Percentiles rank a stretch among this genome's conserved stretches.
Evolutionary conservation across 2,113 vertebrate species (phyloP).

Genomic region (Nerophis lumbriciformis): DNA sequence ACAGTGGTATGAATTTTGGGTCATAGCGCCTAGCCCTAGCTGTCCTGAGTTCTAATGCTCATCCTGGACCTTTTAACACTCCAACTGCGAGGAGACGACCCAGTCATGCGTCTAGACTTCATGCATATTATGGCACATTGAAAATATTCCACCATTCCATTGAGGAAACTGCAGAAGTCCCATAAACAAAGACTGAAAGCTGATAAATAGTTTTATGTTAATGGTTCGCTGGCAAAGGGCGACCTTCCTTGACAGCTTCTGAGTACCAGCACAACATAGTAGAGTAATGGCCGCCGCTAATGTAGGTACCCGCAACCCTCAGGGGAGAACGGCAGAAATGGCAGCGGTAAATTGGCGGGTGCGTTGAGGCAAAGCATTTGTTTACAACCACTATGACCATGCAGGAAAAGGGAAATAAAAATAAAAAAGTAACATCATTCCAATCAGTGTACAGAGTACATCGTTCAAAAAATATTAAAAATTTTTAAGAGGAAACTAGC

Average conservation of each 20-base stretch:
- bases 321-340: conserved; percentile 3
- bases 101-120: too few species aligned
- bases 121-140: too few species aligned
- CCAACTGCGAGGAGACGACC: too few species aligned
- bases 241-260: conserved; percentile 13
- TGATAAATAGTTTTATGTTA: conserved; percentile 11
- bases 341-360: neutral
- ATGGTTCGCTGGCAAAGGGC: neutral
- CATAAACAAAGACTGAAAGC: neutral
- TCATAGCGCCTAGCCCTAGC: too few species aligned
- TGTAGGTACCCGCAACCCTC: conserved; percentile 6
- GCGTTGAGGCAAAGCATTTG: conserved; percentile 17
- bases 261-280: neutral
- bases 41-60: too few species aligned
- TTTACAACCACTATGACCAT: conserved; percentile 9
- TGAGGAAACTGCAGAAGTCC: neutral
- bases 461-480: neutral
- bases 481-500: too few species aligned
- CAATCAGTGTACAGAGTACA: neutral
- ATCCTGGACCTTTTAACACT: too few species aligned
- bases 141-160: neutral
- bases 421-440: too few species aligned
- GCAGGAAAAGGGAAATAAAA: too few species aligned
- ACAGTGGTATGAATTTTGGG: too few species aligned
- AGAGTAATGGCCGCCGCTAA: conserved; percentile 26